phyloP scores from a whole-genome alignment of 2,888 invertebrate genomes.

The Eueremaeus valkanovi region DNA sequence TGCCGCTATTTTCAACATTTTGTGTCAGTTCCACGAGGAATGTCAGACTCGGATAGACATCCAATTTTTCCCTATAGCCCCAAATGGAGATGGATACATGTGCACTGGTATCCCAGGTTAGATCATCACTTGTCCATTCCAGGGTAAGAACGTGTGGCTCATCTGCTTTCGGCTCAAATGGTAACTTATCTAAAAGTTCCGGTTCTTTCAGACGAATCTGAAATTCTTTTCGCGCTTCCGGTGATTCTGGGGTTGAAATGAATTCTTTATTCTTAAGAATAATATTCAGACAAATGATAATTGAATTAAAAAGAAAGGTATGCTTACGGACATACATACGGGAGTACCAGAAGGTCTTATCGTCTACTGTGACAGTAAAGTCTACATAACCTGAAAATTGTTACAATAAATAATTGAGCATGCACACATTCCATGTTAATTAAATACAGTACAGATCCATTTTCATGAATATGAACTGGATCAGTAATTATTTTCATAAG shows the following conservation, averaged over 20 bases:
- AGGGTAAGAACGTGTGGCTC: slow-evolving; percentile 72
- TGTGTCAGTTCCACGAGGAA: slow-evolving; percentile 61
- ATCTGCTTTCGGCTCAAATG: slow-evolving; percentile 63
- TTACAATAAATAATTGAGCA: not conserved
- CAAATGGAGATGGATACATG: slow-evolving; percentile 77
- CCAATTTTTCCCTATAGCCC: slow-evolving; percentile 67
- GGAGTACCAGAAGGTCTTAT: slow-evolving; percentile 78
- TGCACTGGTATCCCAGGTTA: slow-evolving; percentile 68
- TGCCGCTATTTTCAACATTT: slow-evolving; percentile 30
- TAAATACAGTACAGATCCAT: not conserved
- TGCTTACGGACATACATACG: slow-evolving; percentile 80
- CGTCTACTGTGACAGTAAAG: slow-evolving; percentile 77
- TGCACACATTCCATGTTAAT: not conserved
- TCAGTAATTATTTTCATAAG: too few relatives aligned
- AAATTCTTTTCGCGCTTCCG: slow-evolving; percentile 77
- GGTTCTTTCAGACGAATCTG: slow-evolving; percentile 64
- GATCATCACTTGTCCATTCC: slow-evolving; percentile 77
- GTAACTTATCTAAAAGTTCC: slow-evolving; percentile 68
- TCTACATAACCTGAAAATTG: slow-evolving; percentile 66
- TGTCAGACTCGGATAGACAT: slow-evolving; percentile 67
- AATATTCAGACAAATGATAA: not conserved
- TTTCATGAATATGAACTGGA: not conserved
- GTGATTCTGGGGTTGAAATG: slow-evolving; percentile 65
- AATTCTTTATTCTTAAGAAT: not conserved
- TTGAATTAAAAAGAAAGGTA: slow-evolving; percentile 2